phyloP scores from a whole-genome alignment of 2,797 vertebrate genomes.

The Echiichthys vipera region DNA sequence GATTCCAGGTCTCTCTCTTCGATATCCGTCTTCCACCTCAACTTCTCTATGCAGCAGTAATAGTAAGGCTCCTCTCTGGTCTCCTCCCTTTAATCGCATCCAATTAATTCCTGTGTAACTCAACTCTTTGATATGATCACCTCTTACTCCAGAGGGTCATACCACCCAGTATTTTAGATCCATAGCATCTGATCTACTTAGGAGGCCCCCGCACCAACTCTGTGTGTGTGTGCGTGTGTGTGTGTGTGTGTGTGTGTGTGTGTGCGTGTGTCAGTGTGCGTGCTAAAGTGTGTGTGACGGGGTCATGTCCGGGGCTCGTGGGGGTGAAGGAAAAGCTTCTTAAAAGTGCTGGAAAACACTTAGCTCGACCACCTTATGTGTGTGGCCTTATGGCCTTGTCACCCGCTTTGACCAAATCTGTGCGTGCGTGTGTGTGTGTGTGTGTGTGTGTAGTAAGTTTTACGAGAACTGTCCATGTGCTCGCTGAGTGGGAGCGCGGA shows the following conservation, averaged over 20 bases:
- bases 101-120: slow-evolving; percentile 18
- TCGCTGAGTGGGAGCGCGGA: background rate
- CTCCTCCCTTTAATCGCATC: slow-evolving; percentile 23
- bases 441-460: background rate
- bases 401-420: slow-evolving; percentile 56
- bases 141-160: slow-evolving; percentile 57
- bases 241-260: slow-evolving; percentile 40
- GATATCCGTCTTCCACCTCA: background rate
- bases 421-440: slow-evolving; percentile 4
- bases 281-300: slow-evolving; percentile 65
- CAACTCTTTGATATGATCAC: slow-evolving; percentile 34
- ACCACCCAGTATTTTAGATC: slow-evolving; percentile 77
- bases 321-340: slow-evolving; percentile 73
- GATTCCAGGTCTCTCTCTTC: slow-evolving; percentile 10
- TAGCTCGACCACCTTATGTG: slow-evolving; percentile 64
- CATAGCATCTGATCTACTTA: slow-evolving; percentile 81
- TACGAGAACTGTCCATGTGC: slow-evolving; percentile 9
- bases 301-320: slow-evolving; percentile 70
- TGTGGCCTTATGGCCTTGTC: slow-evolving; percentile 69
- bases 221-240: background rate
- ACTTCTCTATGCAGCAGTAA: background rate
- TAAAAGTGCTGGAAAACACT: slow-evolving; percentile 75
- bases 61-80: no score
- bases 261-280: slow-evolving; percentile 44
- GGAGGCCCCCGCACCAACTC: slow-evolving; percentile 49